Percentiles rank a stretch among this genome's conserved stretches.
Evolutionary conservation across 2,888 invertebrate genomes (phyloP).

Genomic region (Leptopterna dolabrata): DNA sequence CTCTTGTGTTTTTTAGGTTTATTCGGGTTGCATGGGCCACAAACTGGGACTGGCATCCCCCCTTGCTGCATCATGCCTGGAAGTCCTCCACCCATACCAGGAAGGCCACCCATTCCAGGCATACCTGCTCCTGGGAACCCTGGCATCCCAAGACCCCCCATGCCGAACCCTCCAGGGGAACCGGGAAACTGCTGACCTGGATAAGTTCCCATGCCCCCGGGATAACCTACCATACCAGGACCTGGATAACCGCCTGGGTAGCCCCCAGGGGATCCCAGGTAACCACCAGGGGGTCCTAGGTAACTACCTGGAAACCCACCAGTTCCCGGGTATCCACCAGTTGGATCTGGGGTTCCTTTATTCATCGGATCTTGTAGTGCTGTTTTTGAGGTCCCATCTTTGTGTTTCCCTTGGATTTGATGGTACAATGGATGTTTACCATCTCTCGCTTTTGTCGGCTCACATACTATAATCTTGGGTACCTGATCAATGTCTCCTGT

Average conservation of each 20-base stretch:
- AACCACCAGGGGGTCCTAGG: background rate
- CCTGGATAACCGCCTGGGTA: background rate
- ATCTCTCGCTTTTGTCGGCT: conserved; percentile 62
- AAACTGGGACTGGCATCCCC: background rate
- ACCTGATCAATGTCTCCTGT: conserved; percentile 67
- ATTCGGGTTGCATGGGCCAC: background rate
- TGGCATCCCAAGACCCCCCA: background rate
- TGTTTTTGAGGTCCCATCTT: background rate
- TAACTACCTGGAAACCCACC: background rate
- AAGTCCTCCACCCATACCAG: background rate
- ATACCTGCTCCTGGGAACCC: conserved; percentile 31
- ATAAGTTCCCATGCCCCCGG: background rate
- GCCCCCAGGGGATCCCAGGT: background rate
- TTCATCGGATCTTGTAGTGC: background rate
- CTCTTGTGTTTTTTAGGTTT: conserved; percentile 13
- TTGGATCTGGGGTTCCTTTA: background rate
- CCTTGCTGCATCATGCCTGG: conserved; percentile 4
- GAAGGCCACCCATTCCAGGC: conserved; percentile 10
- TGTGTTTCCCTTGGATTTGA: conserved; percentile 23
- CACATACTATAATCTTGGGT: conserved; percentile 71
- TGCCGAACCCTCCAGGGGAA: background rate
- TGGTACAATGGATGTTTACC: conserved; percentile 47
- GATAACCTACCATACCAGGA: background rate
- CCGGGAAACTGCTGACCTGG: background rate
- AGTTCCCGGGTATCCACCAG: background rate